Conservation (phyloP, 2,888 invertebrate genomes). For the Eudiplozoon nipponicum region DNA sequence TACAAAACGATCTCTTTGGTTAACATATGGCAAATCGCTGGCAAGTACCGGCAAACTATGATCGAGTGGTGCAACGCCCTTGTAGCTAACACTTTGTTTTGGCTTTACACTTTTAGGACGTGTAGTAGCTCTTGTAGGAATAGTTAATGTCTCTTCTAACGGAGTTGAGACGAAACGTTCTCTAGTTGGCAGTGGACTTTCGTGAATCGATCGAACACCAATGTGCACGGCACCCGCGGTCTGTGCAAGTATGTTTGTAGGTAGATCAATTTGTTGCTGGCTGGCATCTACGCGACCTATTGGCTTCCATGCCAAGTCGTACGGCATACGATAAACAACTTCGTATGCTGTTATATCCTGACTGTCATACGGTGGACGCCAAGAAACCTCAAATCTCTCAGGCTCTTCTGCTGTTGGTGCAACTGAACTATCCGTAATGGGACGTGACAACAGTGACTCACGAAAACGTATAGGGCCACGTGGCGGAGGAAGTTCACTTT, state of each 20-base stretch:
- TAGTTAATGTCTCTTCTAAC: too few relatives aligned
- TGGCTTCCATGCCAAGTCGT: conserved; percentile 9
- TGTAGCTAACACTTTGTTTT: too few relatives aligned
- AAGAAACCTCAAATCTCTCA: conserved; percentile 2
- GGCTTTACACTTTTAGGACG: background rate
- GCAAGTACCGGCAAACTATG: too few relatives aligned
- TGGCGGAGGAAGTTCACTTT: too few relatives aligned
- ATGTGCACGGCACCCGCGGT: too few relatives aligned
- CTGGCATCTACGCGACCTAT: conserved; percentile 5
- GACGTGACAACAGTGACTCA: too few relatives aligned
- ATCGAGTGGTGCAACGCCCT: too few relatives aligned
- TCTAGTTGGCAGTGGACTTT: conserved; percentile 9
- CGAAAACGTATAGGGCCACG: too few relatives aligned
- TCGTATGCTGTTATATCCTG: background rate
- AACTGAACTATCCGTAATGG: too few relatives aligned
- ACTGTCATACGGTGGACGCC: conserved; percentile 10
- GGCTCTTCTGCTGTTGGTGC: too few relatives aligned
- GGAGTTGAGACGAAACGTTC: conserved; percentile 10
- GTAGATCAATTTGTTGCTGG: too few relatives aligned
- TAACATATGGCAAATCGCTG: background rate
- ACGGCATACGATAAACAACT: conserved; percentile 10
- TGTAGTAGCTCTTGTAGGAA: conserved; percentile 6
- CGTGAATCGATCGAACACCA: conserved; percentile 5
- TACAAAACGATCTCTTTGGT: background rate
- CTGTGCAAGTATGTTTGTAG: too few relatives aligned